These are phyloP conservation scores for Thereuonema tuberculata DNA, from an alignment of 1,140 invertebrate species.

Conservation along the genomic window DNA sequence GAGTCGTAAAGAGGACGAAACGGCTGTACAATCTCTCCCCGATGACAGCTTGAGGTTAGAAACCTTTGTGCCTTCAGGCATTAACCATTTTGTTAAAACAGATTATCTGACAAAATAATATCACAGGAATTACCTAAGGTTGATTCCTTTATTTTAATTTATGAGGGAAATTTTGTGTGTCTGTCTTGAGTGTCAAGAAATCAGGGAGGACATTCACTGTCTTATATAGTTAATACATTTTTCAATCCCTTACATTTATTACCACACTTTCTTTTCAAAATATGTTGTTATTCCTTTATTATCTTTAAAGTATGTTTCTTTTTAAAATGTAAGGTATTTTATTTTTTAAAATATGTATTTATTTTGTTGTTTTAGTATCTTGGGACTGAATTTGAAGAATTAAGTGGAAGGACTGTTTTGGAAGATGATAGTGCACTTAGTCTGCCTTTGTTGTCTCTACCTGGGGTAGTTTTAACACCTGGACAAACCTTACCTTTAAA, in stretches of 20 bases:
- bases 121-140: too few species aligned
- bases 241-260: background rate
- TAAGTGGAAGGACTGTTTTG: constrained; percentile 44
- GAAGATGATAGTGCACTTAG: constrained; percentile 36
- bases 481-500: constrained; percentile 57
- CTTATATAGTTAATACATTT: too few species aligned
- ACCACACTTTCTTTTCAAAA: background rate
- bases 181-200: too few species aligned
- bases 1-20: too few species aligned
- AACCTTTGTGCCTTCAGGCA: too few species aligned
- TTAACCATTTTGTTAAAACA: too few species aligned
- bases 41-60: too few species aligned
- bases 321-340: background rate
- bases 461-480: constrained; percentile 49
- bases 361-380: constrained; percentile 38
- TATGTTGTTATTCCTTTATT: background rate
- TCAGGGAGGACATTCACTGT: too few species aligned
- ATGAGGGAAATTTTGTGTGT: too few species aligned
- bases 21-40: too few species aligned
- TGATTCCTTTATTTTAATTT: too few species aligned
- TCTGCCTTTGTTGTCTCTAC: constrained; percentile 44
- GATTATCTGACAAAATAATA: too few species aligned
- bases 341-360: constrained; percentile 1
- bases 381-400: constrained; percentile 44
- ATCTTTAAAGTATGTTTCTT: background rate